Base-by-base conservation (phyloP, 2,888 invertebrate species). In the Agrochola lychnidis region DNA sequence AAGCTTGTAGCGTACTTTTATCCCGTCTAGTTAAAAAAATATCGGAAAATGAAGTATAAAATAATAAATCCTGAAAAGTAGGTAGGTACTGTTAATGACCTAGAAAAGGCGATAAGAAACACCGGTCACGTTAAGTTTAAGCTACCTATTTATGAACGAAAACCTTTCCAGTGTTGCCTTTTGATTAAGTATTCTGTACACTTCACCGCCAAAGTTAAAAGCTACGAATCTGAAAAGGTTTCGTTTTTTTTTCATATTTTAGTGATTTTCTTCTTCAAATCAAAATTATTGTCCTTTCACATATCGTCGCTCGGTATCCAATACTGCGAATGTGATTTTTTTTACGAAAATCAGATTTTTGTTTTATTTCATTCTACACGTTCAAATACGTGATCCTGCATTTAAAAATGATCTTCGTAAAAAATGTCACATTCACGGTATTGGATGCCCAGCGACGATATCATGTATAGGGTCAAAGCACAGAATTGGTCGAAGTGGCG, bases 51-150 rank as follows among this genome's bases (percentile, higher is more conserved):
- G 14, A n/a, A 56, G 19, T 10, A 14, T 53, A 25, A 25, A 51
- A 51, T 51, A 22, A 51, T 51, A 51, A 51, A 51, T 51, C 22
- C 22, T 51, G 22, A 51, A 51, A 19, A 51, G 19, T 51, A 51
- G 48, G 48, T 16, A 16, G 22, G 51, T 22, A 62, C n/a, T 68
- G 63, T 63, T 80, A 75, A 75, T 80, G 67, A 76, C 76, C 67
- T 71, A 68, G 76, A 76, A 67, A 80, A 57, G 16, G 9, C 59
- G 63, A 76, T 80, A 80, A 80, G 56, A 70, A 62, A 67, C 67
- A 40, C 67, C 67, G 62, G 75, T 70, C 66, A 81, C 81, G 62
- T 71, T 45, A 40, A 61, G 25, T 71, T 67, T 57, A 70, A 70
- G 70, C 67, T 67, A 62, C 45, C 30, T 70, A 59, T 59, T 70